A percentile compares a stretch with the other conserved stretches of the same genome.
These are phyloP conservation scores for Paramuricea clavata DNA, from an alignment of 92 coral and sea anemone genomes.

Conservation along the genomic window DNA sequence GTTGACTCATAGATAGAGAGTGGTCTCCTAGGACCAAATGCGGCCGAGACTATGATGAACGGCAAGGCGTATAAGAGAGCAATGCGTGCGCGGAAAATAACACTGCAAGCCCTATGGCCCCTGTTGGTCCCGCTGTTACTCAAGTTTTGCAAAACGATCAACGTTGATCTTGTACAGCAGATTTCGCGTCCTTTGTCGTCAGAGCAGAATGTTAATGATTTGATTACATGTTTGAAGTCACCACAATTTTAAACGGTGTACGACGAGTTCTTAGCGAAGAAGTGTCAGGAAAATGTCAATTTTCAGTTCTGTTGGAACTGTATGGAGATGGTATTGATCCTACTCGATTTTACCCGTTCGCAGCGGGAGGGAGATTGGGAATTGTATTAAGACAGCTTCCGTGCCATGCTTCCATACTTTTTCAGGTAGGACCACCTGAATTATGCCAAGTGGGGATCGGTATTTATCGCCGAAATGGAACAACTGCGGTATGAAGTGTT, in stretches of 20 bases:
- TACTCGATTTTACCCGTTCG: slow-evolving; percentile 64
- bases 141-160: slow-evolving; percentile 38
- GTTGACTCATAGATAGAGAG: slow-evolving; percentile 66
- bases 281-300: slow-evolving; percentile 49
- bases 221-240: slow-evolving; percentile 49
- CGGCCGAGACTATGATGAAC: slow-evolving; percentile 41
- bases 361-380: slow-evolving; percentile 70
- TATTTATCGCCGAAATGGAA: slow-evolving; percentile 52
- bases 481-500: not conserved
- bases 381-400: slow-evolving; percentile 61
- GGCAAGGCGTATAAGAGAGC: slow-evolving; percentile 69
- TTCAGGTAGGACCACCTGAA: slow-evolving; percentile 61
- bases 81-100: slow-evolving; percentile 68
- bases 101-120: slow-evolving; percentile 68
- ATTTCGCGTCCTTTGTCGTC: slow-evolving; percentile 23
- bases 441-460: slow-evolving; percentile 70
- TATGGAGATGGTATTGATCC: slow-evolving; percentile 69
- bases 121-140: slow-evolving; percentile 48
- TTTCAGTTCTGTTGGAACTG: slow-evolving; percentile 69
- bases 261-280: slow-evolving; percentile 42
- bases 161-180: slow-evolving; percentile 27
- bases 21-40: slow-evolving; percentile 55
- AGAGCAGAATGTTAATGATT: slow-evolving; percentile 16
- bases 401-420: slow-evolving; percentile 72
- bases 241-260: slow-evolving; percentile 40